phyloP scores from a whole-genome alignment of 2,797 vertebrate genomes.

The Enteromius unitaeniatus region DNA sequence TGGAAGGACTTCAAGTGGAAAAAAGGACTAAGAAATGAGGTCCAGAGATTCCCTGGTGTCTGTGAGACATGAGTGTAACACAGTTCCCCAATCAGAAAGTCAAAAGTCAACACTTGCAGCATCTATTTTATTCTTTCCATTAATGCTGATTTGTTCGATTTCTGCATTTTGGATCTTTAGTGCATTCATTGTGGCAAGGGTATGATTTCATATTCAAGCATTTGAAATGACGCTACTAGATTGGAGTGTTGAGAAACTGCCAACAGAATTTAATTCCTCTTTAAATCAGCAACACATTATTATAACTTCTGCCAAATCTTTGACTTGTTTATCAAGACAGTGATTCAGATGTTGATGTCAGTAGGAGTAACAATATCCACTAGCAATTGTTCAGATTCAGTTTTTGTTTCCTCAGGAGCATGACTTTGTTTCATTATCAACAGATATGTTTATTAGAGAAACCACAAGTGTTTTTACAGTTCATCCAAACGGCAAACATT shows the following conservation, averaged over 20 bases:
- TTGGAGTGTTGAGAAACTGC: background rate
- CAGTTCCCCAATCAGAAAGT: conserved; percentile 46
- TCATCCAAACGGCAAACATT: background rate
- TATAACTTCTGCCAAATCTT: background rate
- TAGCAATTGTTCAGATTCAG: background rate
- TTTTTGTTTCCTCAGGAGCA: background rate
- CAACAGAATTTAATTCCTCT: background rate
- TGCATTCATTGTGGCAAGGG: background rate
- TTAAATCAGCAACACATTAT: conserved; percentile 2
- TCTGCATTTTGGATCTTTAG: background rate
- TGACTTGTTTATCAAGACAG: background rate
- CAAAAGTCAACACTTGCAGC: conserved; percentile 51
- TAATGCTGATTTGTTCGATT: conserved; percentile 22
- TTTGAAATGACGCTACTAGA: background rate
- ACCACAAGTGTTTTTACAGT: background rate
- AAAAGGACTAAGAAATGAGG: conserved; percentile 58
- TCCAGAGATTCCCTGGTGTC: conserved; percentile 62
- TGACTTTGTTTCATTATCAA: background rate
- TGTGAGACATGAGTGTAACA: conserved; percentile 38
- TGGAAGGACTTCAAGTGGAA: conserved; percentile 63
- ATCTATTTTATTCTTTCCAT: conserved; percentile 29
- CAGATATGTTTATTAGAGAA: background rate
- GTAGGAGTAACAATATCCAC: background rate
- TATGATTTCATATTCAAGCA: background rate
- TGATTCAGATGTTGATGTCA: background rate